Evolutionary conservation across 2,113 vertebrate genomes (phyloP).

Genomic region (Pangasianodon hypophthalmus): DNA sequence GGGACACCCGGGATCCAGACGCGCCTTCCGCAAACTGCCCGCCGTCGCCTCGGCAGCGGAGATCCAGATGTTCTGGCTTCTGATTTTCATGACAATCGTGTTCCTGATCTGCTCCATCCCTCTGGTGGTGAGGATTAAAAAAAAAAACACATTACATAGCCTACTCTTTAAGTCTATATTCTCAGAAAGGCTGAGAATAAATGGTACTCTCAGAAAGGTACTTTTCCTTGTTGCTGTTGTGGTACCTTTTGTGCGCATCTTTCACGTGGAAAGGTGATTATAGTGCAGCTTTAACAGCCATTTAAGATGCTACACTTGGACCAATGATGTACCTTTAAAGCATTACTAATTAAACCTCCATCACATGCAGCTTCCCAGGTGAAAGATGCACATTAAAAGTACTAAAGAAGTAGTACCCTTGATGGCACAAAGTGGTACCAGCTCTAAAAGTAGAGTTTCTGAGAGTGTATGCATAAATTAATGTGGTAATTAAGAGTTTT

Average conservation of each 20-base stretch:
- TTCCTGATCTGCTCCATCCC: conserved; percentile 81
- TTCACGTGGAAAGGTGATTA: neutral
- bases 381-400: neutral
- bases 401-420: neutral
- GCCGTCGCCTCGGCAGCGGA: conserved; percentile 74
- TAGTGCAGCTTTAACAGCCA: neutral
- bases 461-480: neutral
- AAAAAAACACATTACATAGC: neutral
- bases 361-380: neutral
- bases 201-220: neutral
- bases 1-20: conserved; percentile 55
- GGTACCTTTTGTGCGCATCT: neutral
- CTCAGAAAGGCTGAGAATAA: neutral
- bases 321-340: neutral
- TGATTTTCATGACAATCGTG: conserved; percentile 79
- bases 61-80: conserved; percentile 79
- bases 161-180: neutral
- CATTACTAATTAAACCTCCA: neutral
- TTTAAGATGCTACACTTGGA: neutral
- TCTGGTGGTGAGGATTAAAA: conserved; percentile 71
- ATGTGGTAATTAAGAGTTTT: neutral
- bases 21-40: conserved; percentile 69
- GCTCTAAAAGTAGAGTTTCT: neutral
- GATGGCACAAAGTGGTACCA: neutral
- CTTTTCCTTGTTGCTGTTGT: neutral